Conservation (phyloP, 2,797 vertebrate genomes). For the Pogoniulus pusillus region DNA sequence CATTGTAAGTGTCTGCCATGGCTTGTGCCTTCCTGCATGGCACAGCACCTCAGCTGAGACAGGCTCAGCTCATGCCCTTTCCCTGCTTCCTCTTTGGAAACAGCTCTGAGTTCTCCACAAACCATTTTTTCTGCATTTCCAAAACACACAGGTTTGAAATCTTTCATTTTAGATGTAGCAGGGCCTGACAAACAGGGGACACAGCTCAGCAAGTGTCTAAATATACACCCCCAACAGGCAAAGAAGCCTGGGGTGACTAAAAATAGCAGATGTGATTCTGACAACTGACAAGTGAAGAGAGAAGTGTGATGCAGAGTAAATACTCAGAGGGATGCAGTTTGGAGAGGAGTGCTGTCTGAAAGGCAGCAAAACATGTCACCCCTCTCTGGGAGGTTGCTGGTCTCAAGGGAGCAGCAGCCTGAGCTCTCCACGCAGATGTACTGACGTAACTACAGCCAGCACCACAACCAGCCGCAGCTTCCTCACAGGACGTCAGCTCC, state of each 20-base stretch:
- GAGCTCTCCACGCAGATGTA: neutral
- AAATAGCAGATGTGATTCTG: neutral
- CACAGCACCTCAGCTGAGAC: neutral
- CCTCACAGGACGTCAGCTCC: neutral
- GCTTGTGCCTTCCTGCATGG: rapidly evolving
- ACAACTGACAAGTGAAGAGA: neutral
- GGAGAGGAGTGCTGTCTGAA: neutral
- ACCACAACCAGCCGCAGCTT: neutral
- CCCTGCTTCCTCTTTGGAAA: neutral
- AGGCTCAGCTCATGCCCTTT: neutral
- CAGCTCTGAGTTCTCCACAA: neutral
- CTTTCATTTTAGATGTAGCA: neutral
- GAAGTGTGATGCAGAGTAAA: neutral
- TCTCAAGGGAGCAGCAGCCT: neutral
- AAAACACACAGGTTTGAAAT: neutral
- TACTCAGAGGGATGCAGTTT: neutral
- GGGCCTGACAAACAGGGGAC: neutral
- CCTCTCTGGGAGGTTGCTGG: neutral
- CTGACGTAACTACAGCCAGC: neutral
- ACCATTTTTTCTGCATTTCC: neutral
- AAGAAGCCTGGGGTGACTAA: neutral
- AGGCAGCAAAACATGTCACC: neutral
- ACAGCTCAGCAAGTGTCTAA: neutral
- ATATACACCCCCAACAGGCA: neutral
- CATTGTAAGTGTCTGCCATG: neutral